phyloP scores from a whole-genome alignment of 1,140 invertebrate genomes.

The Notospermus geniculatus region DNA sequence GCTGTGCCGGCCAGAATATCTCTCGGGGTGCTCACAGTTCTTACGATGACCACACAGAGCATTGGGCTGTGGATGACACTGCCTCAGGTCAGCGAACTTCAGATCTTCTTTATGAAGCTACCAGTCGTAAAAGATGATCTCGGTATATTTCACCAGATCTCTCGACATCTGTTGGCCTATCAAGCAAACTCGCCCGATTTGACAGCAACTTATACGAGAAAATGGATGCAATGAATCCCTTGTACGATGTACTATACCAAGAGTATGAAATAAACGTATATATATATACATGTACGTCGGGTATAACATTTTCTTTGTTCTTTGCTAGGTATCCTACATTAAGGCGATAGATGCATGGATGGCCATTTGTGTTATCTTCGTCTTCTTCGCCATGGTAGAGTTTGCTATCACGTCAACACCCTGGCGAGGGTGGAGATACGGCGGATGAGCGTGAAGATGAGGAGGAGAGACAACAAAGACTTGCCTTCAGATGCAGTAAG shows the following conservation, averaged over 20 bases:
- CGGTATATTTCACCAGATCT: no score
- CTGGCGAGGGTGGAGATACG: neutral
- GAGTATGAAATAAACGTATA: no score
- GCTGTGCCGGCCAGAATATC: slow-evolving; percentile 60
- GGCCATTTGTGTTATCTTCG: slow-evolving; percentile 80
- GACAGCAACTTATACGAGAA: no score
- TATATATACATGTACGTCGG: no score
- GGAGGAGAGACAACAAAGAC: neutral
- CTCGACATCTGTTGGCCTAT: no score
- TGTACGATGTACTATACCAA: no score
- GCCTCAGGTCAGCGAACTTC: neutral
- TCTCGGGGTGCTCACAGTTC: slow-evolving; percentile 30
- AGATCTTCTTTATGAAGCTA: no score
- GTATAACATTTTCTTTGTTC: no score
- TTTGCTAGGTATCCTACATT: neutral
- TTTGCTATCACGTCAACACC: slow-evolving; percentile 71
- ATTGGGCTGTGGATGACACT: slow-evolving; percentile 14
- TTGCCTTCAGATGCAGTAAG: slow-evolving; percentile 4
- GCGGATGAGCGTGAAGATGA: neutral
- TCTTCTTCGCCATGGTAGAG: slow-evolving; percentile 76
- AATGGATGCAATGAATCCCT: no score
- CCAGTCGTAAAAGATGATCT: no score
- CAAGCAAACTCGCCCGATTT: no score
- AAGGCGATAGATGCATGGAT: slow-evolving; percentile 63
- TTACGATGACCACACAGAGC: slow-evolving; percentile 33